phyloP scores from a whole-genome alignment of 2,888 invertebrate genomes.

The Lithosia quadra region DNA sequence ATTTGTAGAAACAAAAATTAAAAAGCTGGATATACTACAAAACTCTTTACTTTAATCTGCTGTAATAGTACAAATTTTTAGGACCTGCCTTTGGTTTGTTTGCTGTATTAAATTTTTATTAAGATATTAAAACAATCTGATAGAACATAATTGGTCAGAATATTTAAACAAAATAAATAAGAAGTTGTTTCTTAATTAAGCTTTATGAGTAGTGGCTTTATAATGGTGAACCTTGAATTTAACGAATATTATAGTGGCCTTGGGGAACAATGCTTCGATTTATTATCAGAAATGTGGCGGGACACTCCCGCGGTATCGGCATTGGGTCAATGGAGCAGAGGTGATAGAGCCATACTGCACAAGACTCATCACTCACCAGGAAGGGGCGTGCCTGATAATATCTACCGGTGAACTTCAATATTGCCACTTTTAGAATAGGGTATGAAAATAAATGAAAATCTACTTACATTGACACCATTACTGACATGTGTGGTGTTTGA shows the following conservation, averaged over 20 bases:
- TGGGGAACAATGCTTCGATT: neutral
- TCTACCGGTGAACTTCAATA: slow-evolving; percentile 11
- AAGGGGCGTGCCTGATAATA: slow-evolving; percentile 24
- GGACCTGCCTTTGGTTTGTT: too few species aligned
- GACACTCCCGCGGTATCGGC: slow-evolving; percentile 3
- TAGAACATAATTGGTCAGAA: too few species aligned
- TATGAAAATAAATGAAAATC: slow-evolving; percentile 54
- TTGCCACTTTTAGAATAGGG: slow-evolving; percentile 29
- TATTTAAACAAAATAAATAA: neutral
- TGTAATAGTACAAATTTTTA: neutral
- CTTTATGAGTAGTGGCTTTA: too few species aligned
- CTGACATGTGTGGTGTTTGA: slow-evolving; percentile 56
- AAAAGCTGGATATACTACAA: neutral
- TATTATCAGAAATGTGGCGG: neutral
- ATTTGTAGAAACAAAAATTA: too few species aligned
- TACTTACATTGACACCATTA: slow-evolving; percentile 75
- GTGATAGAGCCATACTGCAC: neutral
- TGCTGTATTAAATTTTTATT: too few species aligned
- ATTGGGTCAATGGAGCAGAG: slow-evolving; percentile 6
- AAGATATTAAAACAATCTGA: too few species aligned
- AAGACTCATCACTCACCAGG: neutral
- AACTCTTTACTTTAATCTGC: neutral
- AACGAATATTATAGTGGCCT: neutral
- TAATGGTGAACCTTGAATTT: neutral
- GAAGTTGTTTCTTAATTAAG: neutral